A percentile compares a stretch with the other conserved stretches of the same genome.
These are phyloP conservation scores for Drosophila sordidula DNA, from an alignment of 2,888 invertebrate genomes.

Conservation along the genomic window DNA sequence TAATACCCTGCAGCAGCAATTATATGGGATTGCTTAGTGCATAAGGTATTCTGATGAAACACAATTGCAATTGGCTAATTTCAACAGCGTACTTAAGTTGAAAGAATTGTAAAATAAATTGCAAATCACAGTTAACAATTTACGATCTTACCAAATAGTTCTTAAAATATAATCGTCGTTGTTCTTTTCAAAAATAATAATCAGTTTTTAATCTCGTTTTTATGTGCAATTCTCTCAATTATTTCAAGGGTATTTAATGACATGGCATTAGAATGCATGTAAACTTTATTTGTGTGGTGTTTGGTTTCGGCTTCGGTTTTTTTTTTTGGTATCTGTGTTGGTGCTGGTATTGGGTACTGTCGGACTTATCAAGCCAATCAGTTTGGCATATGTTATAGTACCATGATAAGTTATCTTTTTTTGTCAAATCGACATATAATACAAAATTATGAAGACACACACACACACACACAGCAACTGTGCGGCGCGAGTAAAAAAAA, in stretches of 20 bases:
- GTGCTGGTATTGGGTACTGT: constrained; percentile 26
- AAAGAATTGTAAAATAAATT: too few species aligned
- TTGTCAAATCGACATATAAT: constrained; percentile 67
- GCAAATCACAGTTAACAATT: too few species aligned
- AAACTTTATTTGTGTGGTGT: constrained; percentile 26
- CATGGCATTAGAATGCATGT: neutral
- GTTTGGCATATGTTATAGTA: constrained; percentile 71
- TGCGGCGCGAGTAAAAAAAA: constrained; percentile 15
- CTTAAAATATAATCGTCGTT: too few species aligned
- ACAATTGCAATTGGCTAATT: too few species aligned
- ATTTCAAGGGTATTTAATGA: constrained; percentile 18
- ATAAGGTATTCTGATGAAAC: too few species aligned
- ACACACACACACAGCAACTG: constrained; percentile 30
- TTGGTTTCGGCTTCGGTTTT: constrained; percentile 38
- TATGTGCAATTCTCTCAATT: neutral
- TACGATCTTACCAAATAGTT: too few species aligned
- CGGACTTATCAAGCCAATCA: constrained; percentile 71
- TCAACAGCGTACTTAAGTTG: too few species aligned
- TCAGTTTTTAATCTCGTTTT: neutral
- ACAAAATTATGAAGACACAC: constrained; percentile 56
- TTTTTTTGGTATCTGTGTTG: constrained; percentile 28
- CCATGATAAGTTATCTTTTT: constrained; percentile 65
- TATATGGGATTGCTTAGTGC: neutral
- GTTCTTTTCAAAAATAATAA: neutral
- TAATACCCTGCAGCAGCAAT: constrained; percentile 27